Conservation (phyloP, 2,797 vertebrate species). For the Scomberomorus guttatus region DNA sequence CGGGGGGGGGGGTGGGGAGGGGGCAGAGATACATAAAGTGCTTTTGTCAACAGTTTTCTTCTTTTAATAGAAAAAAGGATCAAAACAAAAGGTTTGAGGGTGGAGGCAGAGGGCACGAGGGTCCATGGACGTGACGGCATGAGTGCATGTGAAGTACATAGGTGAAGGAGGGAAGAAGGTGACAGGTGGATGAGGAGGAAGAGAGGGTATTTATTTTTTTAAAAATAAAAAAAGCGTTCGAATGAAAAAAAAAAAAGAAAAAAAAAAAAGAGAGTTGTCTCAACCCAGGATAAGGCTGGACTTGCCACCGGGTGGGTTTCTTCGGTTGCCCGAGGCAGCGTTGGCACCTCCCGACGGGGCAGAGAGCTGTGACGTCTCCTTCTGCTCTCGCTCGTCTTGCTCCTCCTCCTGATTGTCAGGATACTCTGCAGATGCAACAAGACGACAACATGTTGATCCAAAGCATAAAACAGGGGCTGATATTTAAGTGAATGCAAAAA, state of each 20-base stretch:
- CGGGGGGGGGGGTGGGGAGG: constrained; percentile 30
- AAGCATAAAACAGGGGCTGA: background rate
- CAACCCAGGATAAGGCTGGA: constrained; percentile 97
- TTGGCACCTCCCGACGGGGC: constrained; percentile 74
- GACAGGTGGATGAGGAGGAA: constrained; percentile 77
- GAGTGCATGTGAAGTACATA: background rate
- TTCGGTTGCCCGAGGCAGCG: constrained; percentile 81
- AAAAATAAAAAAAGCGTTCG: constrained; percentile 87
- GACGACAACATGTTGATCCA: background rate
- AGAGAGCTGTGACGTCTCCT: constrained; percentile 73
- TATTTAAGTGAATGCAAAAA: background rate
- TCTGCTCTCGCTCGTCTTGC: constrained; percentile 65
- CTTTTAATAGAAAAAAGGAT: constrained; percentile 87
- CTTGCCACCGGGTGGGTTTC: constrained; percentile 97
- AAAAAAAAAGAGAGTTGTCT: constrained; percentile 78
- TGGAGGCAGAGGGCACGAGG: constrained; percentile 61
- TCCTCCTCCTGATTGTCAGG: constrained; percentile 75
- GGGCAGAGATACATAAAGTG: constrained; percentile 93
- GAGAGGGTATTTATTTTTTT: constrained; percentile 84
- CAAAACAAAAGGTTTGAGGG: constrained; percentile 81
- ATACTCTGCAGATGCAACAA: constrained; percentile 57
- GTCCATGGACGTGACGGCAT: constrained; percentile 55
- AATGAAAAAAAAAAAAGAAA: constrained; percentile 59
- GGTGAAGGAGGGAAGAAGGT: constrained; percentile 41
- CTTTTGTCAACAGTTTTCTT: constrained; percentile 92